Evolutionary conservation across 2,888 invertebrate species (phyloP).

Genomic region (Pegoplata infirma): DNA sequence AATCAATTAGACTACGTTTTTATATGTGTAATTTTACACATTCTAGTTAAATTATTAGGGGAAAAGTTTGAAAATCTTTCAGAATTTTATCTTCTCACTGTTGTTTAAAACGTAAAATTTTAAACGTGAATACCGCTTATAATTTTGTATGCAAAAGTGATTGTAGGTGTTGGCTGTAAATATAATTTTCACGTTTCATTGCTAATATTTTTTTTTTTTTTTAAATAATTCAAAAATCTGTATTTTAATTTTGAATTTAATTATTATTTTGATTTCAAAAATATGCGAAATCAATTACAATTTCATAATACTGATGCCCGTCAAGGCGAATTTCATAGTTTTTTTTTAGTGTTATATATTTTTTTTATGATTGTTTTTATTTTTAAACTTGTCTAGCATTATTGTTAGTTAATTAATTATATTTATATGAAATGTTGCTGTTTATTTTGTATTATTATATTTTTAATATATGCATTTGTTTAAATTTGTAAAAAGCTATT

Average conservation of each 20-base stretch:
- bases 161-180: constrained; percentile 38
- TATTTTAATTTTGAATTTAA: constrained; percentile 34
- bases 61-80: too few species aligned
- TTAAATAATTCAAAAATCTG: neutral
- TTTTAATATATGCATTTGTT: neutral
- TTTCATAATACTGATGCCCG: neutral
- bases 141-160: neutral
- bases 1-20: too few species aligned
- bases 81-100: too few species aligned
- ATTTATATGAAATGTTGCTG: neutral
- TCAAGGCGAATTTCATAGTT: constrained; percentile 26
- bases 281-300: constrained; percentile 6
- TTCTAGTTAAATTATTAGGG: too few species aligned
- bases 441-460: neutral
- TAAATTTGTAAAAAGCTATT: neutral
- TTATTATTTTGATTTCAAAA: constrained; percentile 10
- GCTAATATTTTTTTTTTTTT: constrained; percentile 3
- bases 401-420: neutral
- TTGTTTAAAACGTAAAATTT: too few species aligned
- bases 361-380: constrained; percentile 1
- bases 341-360: constrained; percentile 2
- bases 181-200: constrained; percentile 53
- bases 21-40: too few species aligned
- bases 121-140: too few species aligned
- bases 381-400: neutral